These are phyloP conservation scores for Diadromus collaris DNA, from an alignment of 2,888 invertebrate species.

Conservation along the genomic window DNA sequence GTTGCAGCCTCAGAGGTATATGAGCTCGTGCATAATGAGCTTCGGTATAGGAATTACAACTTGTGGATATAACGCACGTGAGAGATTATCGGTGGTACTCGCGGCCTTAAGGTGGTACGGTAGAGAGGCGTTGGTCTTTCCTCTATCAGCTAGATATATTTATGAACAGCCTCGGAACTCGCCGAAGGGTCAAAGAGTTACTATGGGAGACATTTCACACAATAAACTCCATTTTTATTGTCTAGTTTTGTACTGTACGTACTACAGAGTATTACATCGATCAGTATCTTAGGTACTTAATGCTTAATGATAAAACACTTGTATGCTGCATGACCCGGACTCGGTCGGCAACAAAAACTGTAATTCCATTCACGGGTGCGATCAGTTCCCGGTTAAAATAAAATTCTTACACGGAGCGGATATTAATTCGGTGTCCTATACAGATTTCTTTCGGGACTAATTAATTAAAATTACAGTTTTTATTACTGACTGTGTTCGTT, in stretches of 20 bases:
- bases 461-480: too few species aligned
- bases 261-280: too few species aligned
- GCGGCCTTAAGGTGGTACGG: constrained; percentile 12
- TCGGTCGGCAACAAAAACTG: neutral
- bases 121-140: constrained; percentile 21
- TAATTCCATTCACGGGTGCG: neutral
- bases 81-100: constrained; percentile 58
- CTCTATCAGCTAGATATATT: neutral
- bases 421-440: neutral
- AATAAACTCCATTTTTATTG: neutral
- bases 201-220: neutral
- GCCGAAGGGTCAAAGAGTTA: neutral
- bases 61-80: constrained; percentile 66
- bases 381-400: neutral
- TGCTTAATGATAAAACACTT: neutral
- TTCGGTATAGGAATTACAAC: constrained; percentile 43
- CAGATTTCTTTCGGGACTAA: too few species aligned
- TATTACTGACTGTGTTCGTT: too few species aligned
- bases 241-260: neutral
- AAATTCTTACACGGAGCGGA: neutral
- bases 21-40: constrained; percentile 25
- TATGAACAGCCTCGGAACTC: constrained; percentile 6
- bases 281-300: neutral
- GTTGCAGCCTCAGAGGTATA: constrained; percentile 12
- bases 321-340: neutral